Base-by-base conservation (phyloP, 2,888 invertebrate species). In the Tethea ocularis region DNA sequence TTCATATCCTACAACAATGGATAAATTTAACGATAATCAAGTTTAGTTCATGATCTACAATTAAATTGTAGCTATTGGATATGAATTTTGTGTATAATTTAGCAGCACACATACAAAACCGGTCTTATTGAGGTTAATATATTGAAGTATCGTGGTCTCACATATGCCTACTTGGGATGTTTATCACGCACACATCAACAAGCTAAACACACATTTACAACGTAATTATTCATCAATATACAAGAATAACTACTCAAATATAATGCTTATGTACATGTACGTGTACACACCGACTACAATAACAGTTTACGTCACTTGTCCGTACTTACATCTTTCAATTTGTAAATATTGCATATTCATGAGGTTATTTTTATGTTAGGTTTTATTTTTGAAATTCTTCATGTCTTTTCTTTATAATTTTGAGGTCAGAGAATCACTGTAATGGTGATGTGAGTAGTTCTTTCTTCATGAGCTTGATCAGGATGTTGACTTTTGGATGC, bases 1-100 rank as follows among this genome's bases (percentile, higher is more conserved):
- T 88, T 71, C 83, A 67, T 86, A 87, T 84, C 86, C 81, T 80
- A 74, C 79, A 88, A 90, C 89, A 89, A 88, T 85, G 84, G 84
- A 83, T 85, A 79, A 82, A 79, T 78, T 80, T 80, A 80, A 83
- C 72, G 76, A 77, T 83, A 83, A 82, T 80, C 76, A 57, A 67
- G 71, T 78, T 78, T 75, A 69, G 55, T 67, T 72, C 70, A 65
- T 74, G 74, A 75, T 72, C 54, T 54, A 54, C 26, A 54, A 54
- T 54, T 54, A 54, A 64, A 67, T 65, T 67, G 70, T 72, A 67
- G 69, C 69, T 71, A 72, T 70, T 66, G 66, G 67, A 66, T 60
- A 62, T 62, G 70, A 69, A 74, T 75, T 74, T 63, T 66, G 61
- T 72, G 69, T 71, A 66, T 68, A 60, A 57, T 58, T 61, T 51